Percentiles rank a stretch among this genome's conserved stretches.
Conservation (phyloP, 1,140 invertebrate genomes). For the Dendrolimus kikuchii region DNA sequence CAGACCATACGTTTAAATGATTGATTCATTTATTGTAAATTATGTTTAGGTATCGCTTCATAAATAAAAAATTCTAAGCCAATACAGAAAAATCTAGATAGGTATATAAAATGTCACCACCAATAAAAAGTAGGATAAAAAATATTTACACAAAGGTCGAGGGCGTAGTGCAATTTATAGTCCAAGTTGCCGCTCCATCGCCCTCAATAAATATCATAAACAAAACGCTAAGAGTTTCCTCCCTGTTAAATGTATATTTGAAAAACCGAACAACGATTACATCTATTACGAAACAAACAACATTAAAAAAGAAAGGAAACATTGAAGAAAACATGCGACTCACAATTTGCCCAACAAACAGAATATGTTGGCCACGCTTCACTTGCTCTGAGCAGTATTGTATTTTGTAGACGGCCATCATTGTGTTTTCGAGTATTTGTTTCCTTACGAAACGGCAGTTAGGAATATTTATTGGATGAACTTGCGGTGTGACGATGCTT, state of each 20-base stretch:
- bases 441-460: slow-evolving; percentile 65
- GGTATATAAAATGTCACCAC: too few species aligned
- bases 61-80: too few species aligned
- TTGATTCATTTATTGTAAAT: too few species aligned
- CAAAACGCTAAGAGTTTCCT: slow-evolving; percentile 8
- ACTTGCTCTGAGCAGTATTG: slow-evolving; percentile 56
- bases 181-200: too few species aligned
- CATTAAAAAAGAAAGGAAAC: slow-evolving; percentile 30
- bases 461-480: slow-evolving; percentile 67
- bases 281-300: slow-evolving; percentile 30
- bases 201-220: not conserved
- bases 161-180: too few species aligned
- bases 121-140: too few species aligned
- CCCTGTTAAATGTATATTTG: slow-evolving; percentile 13
- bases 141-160: too few species aligned
- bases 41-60: too few species aligned
- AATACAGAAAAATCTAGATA: too few species aligned
- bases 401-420: slow-evolving; percentile 50
- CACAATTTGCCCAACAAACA: slow-evolving; percentile 55
- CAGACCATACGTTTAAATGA: too few species aligned
- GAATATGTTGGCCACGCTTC: slow-evolving; percentile 60
- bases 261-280: slow-evolving; percentile 9
- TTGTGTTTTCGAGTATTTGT: slow-evolving; percentile 65
- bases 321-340: slow-evolving; percentile 38
- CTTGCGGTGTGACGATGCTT: slow-evolving; percentile 57